Conservation (phyloP, 2,888 invertebrate species). For the Hanleya hanleyi region DNA sequence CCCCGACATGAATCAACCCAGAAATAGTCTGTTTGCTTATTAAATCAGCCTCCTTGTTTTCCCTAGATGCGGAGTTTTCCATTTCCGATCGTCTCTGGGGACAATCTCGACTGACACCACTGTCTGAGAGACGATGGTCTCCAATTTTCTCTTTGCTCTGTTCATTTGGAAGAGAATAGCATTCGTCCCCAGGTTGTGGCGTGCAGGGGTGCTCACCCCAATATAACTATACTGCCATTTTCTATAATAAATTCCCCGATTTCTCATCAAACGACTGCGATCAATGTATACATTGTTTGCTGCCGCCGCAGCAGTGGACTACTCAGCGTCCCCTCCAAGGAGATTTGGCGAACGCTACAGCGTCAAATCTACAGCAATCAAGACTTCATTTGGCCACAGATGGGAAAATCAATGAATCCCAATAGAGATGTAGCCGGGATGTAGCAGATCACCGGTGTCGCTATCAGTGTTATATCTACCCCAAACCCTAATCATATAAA, state of each 20-base stretch:
- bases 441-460: not conserved
- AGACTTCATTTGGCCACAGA: conserved; percentile 7
- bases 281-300: conserved; percentile 9
- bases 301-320: not conserved
- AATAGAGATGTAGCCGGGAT: not conserved
- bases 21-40: no score
- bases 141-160: conserved; percentile 5
- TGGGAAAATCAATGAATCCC: conserved; percentile 2
- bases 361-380: conserved; percentile 3
- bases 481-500: not conserved
- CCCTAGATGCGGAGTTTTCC: no score
- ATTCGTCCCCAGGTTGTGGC: not conserved
- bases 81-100: no score
- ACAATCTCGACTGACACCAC: no score
- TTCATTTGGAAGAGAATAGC: not conserved
- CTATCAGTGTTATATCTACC: conserved; percentile 3
- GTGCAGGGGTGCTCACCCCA: not conserved
- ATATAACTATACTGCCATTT: not conserved
- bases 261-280: not conserved
- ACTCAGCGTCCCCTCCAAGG: not conserved
- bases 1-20: no score
- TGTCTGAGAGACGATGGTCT: not conserved
- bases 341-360: not conserved
- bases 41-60: no score
- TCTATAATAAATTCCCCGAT: not conserved